A percentile compares a stretch with the other conserved stretches of the same genome.
Evolutionary conservation across 2,888 invertebrate species (phyloP).

Genomic region (Lepetodrilus schrolli): DNA sequence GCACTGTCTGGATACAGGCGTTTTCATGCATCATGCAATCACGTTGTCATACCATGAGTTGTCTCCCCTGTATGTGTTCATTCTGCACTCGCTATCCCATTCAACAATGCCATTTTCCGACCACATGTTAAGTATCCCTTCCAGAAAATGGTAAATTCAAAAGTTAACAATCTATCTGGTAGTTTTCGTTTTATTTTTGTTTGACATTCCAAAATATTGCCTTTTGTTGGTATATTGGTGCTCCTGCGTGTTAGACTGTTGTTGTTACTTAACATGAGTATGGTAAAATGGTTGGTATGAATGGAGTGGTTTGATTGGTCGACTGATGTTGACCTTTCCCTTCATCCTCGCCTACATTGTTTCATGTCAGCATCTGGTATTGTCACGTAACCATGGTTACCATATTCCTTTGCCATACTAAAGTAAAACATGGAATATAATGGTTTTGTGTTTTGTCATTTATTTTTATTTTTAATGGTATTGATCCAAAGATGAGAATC

Average conservation of each 20-base stretch:
- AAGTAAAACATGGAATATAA: conserved; percentile 35
- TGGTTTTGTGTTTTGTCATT: not conserved
- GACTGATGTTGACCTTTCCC: conserved; percentile 1
- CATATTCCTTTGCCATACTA: conserved; percentile 38
- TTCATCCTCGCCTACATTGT: conserved; percentile 18
- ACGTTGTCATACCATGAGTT: conserved; percentile 11
- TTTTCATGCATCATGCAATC: not conserved
- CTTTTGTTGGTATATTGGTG: too few species aligned
- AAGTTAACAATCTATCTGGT: too few species aligned
- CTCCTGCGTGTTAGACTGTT: too few species aligned
- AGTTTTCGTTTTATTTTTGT: too few species aligned
- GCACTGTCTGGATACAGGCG: not conserved
- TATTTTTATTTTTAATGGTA: too few species aligned
- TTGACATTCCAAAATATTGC: too few species aligned
- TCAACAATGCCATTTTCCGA: not conserved
- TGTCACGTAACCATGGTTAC: conserved; percentile 25
- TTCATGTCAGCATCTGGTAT: conserved; percentile 24
- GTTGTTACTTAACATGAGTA: not conserved
- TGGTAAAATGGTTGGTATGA: conserved; percentile 1
- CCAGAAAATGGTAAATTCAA: not conserved
- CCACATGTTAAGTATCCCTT: not conserved
- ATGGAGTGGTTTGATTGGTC: conserved; percentile 11
- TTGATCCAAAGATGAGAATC: too few species aligned
- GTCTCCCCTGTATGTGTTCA: conserved; percentile 22
- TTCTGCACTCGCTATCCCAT: not conserved